phyloP scores from a whole-genome alignment of 2,888 invertebrate species.

The Ganaspis brasiliensis region DNA sequence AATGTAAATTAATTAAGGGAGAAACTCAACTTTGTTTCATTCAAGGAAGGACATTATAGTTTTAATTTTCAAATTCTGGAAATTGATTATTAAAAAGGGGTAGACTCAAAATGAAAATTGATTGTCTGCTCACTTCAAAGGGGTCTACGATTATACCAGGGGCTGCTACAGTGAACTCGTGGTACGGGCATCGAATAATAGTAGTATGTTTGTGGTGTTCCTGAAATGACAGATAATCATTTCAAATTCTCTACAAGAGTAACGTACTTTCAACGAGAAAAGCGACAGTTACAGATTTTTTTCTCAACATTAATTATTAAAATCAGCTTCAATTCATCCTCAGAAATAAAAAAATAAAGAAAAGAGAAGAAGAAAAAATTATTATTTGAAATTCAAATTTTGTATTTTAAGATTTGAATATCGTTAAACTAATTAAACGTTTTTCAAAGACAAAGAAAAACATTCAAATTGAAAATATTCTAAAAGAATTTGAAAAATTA shows the following conservation, averaged over 20 bases:
- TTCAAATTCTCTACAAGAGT: conserved; percentile 17
- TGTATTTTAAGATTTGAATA: too few species aligned
- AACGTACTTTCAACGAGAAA: conserved; percentile 15
- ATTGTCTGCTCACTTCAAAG: conserved; percentile 72
- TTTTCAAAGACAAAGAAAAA: too few species aligned
- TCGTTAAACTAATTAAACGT: too few species aligned
- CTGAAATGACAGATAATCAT: conserved; percentile 38
- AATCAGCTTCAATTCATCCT: conserved; percentile 3
- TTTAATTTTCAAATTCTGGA: conserved; percentile 53
- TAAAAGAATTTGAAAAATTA: too few species aligned
- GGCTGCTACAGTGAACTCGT: conserved; percentile 78
- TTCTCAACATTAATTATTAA: not conserved
- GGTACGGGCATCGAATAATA: conserved; percentile 80
- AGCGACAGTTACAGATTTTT: conserved; percentile 30
- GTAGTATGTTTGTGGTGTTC: conserved; percentile 67
- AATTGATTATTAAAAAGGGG: conserved; percentile 56
- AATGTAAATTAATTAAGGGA: conserved; percentile 26
- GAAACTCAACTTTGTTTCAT: conserved; percentile 17
- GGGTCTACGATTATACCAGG: conserved; percentile 78
- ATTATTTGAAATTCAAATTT: too few species aligned
- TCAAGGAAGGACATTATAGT: conserved; percentile 36
- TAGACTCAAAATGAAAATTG: conserved; percentile 63
- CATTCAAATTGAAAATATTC: too few species aligned
- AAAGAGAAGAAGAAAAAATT: too few species aligned
- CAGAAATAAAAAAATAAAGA: too few species aligned